Conservation (phyloP, 1,140 invertebrate species). For the Drosophila nebulosa region DNA sequence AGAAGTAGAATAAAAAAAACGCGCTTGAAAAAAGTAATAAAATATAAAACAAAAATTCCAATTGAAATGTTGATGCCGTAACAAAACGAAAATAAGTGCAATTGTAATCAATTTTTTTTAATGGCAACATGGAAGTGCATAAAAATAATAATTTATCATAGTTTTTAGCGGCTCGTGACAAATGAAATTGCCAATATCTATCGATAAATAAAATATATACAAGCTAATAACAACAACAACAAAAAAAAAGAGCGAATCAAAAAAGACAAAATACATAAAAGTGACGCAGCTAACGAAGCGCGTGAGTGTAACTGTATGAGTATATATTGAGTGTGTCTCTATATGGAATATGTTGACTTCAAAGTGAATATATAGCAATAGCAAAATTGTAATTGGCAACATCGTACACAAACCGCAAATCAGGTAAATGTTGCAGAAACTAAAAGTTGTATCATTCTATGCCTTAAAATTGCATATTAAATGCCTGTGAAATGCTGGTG, state of each 20-base stretch:
- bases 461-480: not conserved
- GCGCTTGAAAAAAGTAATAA: constrained; percentile 10
- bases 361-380: constrained; percentile 28
- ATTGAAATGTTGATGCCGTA: constrained; percentile 65
- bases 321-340: constrained; percentile 23
- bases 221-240: not conserved
- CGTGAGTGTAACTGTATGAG: constrained; percentile 9
- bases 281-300: constrained; percentile 25
- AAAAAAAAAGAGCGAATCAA: constrained; percentile 14
- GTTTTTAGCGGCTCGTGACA: constrained; percentile 28
- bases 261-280: constrained; percentile 23
- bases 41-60: constrained; percentile 36
- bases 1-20: constrained; percentile 18
- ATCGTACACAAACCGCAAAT: not conserved
- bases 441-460: not conserved
- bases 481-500: constrained; percentile 12
- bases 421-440: constrained; percentile 47
- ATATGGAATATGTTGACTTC: constrained; percentile 54
- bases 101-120: constrained; percentile 22
- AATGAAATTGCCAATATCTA: constrained; percentile 49
- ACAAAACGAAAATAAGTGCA: constrained; percentile 23
- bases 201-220: not conserved
- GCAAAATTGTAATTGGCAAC: constrained; percentile 30
- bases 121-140: constrained; percentile 61
- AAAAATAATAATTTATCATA: constrained; percentile 55